phyloP scores from a whole-genome alignment of 2,113 vertebrate genomes.

The Carettochelys insculpta region DNA sequence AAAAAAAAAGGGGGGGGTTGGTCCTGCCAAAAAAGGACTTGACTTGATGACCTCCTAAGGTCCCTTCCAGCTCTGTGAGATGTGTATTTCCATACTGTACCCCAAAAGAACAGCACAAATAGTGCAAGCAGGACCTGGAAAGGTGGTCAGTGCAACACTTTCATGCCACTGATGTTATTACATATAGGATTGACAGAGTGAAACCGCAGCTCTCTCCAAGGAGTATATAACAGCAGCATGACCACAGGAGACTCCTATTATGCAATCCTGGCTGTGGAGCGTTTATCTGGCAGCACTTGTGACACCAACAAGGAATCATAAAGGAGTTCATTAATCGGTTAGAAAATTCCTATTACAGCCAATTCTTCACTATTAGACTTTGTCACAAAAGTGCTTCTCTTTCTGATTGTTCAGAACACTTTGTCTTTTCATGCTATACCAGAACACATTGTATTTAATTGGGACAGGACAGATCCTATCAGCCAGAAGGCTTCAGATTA shows the following conservation, averaged over 20 bases:
- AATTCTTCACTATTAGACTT: neutral
- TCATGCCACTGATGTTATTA: neutral
- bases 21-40: too few species aligned
- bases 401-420: neutral
- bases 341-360: slow-evolving; percentile 19
- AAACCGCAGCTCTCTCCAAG: neutral
- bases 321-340: slow-evolving; percentile 55
- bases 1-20: too few species aligned
- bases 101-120: neutral
- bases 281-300: slow-evolving; percentile 9
- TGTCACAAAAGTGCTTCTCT: neutral
- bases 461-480: neutral
- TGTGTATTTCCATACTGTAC: too few species aligned
- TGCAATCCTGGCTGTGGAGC: neutral
- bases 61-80: too few species aligned
- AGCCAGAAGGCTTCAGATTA: neutral
- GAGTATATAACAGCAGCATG: neutral
- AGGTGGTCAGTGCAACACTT: neutral
- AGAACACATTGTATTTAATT: neutral
- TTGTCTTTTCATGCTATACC: neutral
- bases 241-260: neutral
- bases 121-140: neutral
- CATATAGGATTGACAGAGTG: neutral
- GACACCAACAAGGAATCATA: slow-evolving; percentile 42
- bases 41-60: too few species aligned